Evolutionary conservation across 2,888 invertebrate genomes (phyloP).

Genomic region (Beris chalybata): DNA sequence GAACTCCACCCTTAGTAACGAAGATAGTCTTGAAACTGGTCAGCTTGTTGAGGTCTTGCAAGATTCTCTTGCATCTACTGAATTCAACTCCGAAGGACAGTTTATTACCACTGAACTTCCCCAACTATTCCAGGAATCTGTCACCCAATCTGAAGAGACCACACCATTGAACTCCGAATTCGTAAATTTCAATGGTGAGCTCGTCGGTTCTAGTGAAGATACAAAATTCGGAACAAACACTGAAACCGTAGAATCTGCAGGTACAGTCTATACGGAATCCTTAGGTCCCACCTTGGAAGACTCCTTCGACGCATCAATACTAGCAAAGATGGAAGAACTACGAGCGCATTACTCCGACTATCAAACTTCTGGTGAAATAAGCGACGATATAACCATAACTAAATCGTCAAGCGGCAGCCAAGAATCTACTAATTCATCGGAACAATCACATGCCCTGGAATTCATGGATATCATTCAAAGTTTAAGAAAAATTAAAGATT

Average conservation of each 20-base stretch:
- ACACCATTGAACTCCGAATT: not conserved
- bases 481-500: conserved; percentile 17
- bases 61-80: not conserved
- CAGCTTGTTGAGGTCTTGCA: no score
- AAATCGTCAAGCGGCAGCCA: no score
- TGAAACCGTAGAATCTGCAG: not conserved
- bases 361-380: no score
- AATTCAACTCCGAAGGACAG: conserved; percentile 1
- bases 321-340: no score
- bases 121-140: not conserved
- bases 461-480: conserved; percentile 1
- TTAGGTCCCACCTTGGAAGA: no score
- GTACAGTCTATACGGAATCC: no score
- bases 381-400: no score
- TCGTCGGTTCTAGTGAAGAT: conserved; percentile 9
- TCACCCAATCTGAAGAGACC: not conserved
- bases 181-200: not conserved
- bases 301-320: no score
- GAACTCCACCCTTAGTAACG: conserved; percentile 3
- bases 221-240: not conserved
- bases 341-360: no score
- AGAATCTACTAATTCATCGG: no score
- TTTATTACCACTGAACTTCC: not conserved
- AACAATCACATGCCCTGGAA: no score
- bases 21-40: not conserved